Percentiles rank a stretch among this genome's conserved stretches.
Conservation (phyloP, 2,797 vertebrate genomes). For the Myiotriccus ornatus region DNA sequence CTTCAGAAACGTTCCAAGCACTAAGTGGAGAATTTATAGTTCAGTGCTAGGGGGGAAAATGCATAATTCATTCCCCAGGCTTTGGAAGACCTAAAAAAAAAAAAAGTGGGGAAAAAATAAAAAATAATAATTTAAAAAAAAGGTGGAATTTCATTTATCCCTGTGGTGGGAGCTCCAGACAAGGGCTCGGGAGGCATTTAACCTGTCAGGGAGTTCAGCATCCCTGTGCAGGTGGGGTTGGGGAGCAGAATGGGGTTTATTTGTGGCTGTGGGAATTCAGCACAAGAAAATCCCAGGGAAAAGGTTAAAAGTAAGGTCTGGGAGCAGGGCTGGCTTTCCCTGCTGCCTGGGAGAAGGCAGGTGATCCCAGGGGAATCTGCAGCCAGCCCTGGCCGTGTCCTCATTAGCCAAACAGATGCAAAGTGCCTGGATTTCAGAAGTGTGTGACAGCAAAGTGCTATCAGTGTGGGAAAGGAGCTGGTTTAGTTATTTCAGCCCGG, state of each 20-base stretch:
- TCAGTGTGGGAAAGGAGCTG: not conserved
- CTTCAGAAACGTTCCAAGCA: not conserved
- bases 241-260: not conserved
- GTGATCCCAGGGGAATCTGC: not conserved
- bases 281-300: fast-evolving
- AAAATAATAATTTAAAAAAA: not conserved
- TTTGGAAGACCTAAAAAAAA: not conserved
- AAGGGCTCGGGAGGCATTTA: not conserved
- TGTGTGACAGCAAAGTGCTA: not conserved
- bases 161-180: not conserved
- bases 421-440: not conserved
- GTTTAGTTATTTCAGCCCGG: not conserved
- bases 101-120: not conserved
- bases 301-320: not conserved
- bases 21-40: not conserved
- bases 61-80: not conserved
- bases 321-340: not conserved
- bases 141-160: not conserved
- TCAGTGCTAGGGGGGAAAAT: not conserved
- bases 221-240: not conserved
- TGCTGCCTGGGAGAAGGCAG: too few species aligned
- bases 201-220: not conserved
- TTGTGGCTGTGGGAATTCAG: not conserved
- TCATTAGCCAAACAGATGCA: not conserved
- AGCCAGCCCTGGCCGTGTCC: not conserved